phyloP scores from a whole-genome alignment of 2,113 vertebrate species.

The Zosterops borbonicus region DNA sequence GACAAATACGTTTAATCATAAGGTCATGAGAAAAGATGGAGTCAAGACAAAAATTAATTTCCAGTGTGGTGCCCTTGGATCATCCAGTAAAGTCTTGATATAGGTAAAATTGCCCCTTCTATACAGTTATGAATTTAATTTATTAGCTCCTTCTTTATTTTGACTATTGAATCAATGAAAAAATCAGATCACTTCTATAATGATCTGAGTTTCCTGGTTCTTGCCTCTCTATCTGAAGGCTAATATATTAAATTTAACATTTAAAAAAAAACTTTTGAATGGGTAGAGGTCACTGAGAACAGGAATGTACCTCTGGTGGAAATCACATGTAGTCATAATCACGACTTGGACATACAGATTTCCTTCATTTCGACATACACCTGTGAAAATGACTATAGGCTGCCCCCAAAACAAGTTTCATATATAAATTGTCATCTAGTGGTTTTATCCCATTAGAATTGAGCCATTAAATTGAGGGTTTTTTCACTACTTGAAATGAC shows the following conservation, averaged over 20 bases:
- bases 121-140: background rate
- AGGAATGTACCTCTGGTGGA: background rate
- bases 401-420: background rate
- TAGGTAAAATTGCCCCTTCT: background rate
- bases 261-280: background rate
- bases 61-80: background rate
- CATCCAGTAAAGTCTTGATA: background rate
- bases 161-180: background rate
- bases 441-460: background rate
- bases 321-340: background rate
- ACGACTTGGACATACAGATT: background rate
- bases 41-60: background rate
- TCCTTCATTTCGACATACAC: background rate
- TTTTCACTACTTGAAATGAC: background rate
- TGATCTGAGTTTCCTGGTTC: background rate
- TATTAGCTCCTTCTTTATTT: background rate
- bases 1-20: background rate
- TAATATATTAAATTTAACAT: background rate
- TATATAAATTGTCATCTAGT: background rate
- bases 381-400: background rate
- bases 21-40: background rate
- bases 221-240: background rate
- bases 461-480: background rate
- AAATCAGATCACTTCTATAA: background rate
- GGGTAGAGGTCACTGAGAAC: background rate